phyloP scores from a whole-genome alignment of 2,113 vertebrate species.

The Salvelinus namaycush region DNA sequence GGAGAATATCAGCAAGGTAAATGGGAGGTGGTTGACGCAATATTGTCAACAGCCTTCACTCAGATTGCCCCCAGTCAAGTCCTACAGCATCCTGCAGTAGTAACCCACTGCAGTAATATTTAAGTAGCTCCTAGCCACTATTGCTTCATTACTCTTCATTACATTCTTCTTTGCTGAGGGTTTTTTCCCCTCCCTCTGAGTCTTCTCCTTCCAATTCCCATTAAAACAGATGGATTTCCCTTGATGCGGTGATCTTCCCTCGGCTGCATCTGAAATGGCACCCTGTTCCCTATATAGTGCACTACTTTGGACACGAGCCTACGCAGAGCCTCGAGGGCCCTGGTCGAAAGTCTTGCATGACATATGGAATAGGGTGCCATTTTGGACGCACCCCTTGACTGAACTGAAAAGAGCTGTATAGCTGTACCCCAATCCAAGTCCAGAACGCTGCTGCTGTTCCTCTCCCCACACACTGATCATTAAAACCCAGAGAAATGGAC shows the following conservation, averaged over 20 bases:
- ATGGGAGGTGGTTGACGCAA: neutral
- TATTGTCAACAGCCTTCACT: too few species aligned
- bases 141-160: constrained; percentile 1
- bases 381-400: too few species aligned
- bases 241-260: neutral
- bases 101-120: constrained; percentile 5
- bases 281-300: too few species aligned
- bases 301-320: too few species aligned
- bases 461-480: constrained; percentile 1
- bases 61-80: neutral
- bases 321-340: too few species aligned
- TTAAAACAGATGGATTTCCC: constrained; percentile 10
- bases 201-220: constrained; percentile 1
- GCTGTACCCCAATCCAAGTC: neutral
- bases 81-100: neutral
- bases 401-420: too few species aligned
- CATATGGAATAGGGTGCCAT: too few species aligned
- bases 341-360: too few species aligned
- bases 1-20: too few species aligned
- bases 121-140: neutral
- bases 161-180: neutral
- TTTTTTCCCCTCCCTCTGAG: neutral
- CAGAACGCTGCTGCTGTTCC: neutral
- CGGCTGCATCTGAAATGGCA: neutral
- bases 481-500: neutral